phyloP scores from a whole-genome alignment of 2,888 invertebrate species.

The Micropterix aruncella region DNA sequence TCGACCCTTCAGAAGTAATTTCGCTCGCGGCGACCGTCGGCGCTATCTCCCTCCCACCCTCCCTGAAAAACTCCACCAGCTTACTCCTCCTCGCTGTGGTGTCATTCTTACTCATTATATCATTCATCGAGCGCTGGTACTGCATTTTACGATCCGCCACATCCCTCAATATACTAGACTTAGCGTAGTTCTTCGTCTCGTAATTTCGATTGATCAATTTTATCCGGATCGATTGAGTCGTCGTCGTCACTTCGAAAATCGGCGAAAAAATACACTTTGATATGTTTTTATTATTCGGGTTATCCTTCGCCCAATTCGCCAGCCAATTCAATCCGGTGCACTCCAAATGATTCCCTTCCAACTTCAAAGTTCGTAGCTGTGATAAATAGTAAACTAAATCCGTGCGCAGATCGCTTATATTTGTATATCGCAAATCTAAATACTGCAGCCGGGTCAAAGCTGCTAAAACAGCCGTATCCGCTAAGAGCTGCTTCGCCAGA shows the following conservation, averaged over 20 bases:
- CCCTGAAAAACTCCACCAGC: background rate
- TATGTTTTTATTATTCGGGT: conserved; percentile 20
- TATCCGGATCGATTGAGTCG: background rate
- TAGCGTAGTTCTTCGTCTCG: background rate
- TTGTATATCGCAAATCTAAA: conserved; percentile 50
- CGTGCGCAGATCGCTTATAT: conserved; percentile 47
- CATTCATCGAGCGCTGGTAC: background rate
- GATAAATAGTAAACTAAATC: conserved; percentile 56
- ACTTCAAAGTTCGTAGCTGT: conserved; percentile 47
- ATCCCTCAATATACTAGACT: background rate
- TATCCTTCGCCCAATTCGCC: conserved; percentile 49
- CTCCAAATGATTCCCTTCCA: conserved; percentile 58
- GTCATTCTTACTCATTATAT: background rate
- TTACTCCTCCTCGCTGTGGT: background rate
- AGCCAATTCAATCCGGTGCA: conserved; percentile 54
- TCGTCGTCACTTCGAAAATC: background rate
- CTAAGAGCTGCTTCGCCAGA: conserved; percentile 52
- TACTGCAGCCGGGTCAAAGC: conserved; percentile 56
- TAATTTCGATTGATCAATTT: background rate
- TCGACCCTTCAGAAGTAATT: background rate
- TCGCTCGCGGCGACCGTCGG: background rate
- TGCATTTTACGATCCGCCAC: background rate
- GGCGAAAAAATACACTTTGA: background rate
- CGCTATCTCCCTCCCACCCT: background rate
- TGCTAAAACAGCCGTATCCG: conserved; percentile 56